Percentiles rank a stretch among this genome's conserved stretches.
phyloP scores from a whole-genome alignment of 2,888 invertebrate genomes.

The Eupithecia pulchellata region DNA sequence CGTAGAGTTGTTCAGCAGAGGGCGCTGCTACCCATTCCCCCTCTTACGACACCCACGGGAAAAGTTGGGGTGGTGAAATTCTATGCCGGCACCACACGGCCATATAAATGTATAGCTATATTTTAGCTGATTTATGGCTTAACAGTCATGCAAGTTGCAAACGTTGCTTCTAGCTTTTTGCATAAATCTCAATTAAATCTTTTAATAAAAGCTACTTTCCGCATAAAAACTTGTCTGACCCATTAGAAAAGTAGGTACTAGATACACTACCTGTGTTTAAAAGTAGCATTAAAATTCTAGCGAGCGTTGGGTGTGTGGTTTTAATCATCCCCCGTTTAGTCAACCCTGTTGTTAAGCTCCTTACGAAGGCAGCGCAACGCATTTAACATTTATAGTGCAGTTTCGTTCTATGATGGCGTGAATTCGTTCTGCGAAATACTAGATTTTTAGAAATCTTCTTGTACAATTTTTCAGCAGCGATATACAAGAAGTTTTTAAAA shows the following conservation, averaged over 20 bases:
- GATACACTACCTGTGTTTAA: conserved; percentile 1
- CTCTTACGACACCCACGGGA: too few relatives aligned
- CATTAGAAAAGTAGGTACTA: conserved; percentile 8
- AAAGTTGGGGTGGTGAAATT: too few relatives aligned
- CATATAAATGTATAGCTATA: too few relatives aligned
- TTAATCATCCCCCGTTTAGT: conserved; percentile 15
- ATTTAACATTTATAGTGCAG: conserved; percentile 5
- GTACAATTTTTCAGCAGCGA: too few relatives aligned
- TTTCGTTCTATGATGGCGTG: neutral
- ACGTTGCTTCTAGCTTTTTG: neutral
- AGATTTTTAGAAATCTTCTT: too few relatives aligned
- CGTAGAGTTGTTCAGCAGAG: too few relatives aligned
- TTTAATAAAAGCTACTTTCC: neutral
- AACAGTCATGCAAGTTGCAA: neutral
- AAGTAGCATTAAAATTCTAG: conserved; percentile 14
- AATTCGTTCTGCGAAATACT: neutral
- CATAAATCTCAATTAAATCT: neutral
- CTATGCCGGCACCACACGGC: too few relatives aligned
- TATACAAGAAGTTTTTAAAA: neutral
- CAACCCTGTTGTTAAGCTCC: conserved; percentile 7
- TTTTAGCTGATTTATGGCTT: neutral
- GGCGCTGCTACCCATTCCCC: too few relatives aligned
- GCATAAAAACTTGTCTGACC: neutral
- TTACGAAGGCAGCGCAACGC: neutral
- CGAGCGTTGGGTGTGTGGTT: conserved; percentile 16